phyloP scores from a whole-genome alignment of 2,113 vertebrate species.

The Rhinolophus ferrumequinum region DNA sequence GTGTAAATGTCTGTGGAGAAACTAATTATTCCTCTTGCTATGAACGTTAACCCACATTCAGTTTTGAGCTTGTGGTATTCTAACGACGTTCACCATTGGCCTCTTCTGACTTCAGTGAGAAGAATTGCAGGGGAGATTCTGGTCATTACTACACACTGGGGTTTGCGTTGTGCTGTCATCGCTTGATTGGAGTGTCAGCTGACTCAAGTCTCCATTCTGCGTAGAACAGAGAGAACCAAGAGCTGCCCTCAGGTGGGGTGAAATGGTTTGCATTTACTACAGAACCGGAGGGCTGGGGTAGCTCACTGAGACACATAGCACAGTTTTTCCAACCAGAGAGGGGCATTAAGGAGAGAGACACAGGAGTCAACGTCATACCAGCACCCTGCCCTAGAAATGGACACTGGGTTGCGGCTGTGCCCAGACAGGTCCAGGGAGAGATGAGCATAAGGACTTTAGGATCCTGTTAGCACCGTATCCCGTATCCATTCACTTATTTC shows the following conservation, averaged over 20 bases:
- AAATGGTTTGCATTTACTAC: neutral
- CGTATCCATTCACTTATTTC: neutral
- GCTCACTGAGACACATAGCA: neutral
- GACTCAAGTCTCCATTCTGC: neutral
- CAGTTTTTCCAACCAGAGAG: neutral
- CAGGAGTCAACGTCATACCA: fast-evolving
- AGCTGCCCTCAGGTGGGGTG: neutral
- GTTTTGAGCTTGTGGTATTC: neutral
- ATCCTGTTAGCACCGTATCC: neutral
- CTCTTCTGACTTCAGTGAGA: neutral
- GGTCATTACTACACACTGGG: neutral
- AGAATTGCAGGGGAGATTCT: neutral
- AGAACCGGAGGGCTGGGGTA: neutral
- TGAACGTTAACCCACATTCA: constrained; percentile 51
- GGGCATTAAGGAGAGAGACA: neutral
- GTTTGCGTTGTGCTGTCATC: fast-evolving
- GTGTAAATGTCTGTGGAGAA: constrained; percentile 59
- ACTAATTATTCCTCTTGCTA: constrained; percentile 63
- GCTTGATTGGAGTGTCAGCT: neutral
- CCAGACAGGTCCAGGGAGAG: neutral
- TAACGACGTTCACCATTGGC: constrained; percentile 12
- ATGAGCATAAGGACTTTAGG: neutral
- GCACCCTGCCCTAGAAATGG: neutral
- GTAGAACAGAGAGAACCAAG: neutral
- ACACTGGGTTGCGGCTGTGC: fast-evolving